Conservation (phyloP, 2,888 invertebrate species). For the Sisyra terminalis region DNA sequence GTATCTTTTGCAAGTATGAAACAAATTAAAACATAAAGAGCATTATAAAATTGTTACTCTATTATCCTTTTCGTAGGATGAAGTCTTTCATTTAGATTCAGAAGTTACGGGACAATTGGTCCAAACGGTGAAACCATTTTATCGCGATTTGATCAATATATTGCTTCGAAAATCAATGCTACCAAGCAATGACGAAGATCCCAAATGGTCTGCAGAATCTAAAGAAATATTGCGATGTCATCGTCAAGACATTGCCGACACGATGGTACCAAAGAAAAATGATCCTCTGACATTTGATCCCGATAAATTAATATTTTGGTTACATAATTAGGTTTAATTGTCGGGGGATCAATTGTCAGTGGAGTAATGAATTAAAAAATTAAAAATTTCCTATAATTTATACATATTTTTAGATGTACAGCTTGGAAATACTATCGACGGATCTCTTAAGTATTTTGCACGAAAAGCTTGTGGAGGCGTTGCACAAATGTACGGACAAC, state of each 20-base stretch:
- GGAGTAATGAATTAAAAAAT: too few species aligned
- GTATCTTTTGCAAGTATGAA: constrained; percentile 82
- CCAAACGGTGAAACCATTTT: constrained; percentile 54
- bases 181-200: constrained; percentile 35
- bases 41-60: too few species aligned
- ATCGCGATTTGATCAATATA: constrained; percentile 57
- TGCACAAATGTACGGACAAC: constrained; percentile 26
- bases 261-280: too few species aligned
- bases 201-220: constrained; percentile 58
- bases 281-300: too few species aligned
- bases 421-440: constrained; percentile 64
- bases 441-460: constrained; percentile 55
- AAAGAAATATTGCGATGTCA: constrained; percentile 75
- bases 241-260: constrained; percentile 72
- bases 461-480: constrained; percentile 38
- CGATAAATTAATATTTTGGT: too few species aligned
- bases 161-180: constrained; percentile 66
- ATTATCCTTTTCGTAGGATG: constrained; percentile 39
- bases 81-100: constrained; percentile 34
- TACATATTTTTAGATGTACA: constrained; percentile 48
- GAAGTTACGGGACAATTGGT: constrained; percentile 30
- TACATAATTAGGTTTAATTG: too few species aligned
- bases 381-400: neutral
- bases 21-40: too few species aligned
- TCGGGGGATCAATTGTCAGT: too few species aligned